Conservation (phyloP, 2,797 vertebrate species). For the Anolis apletophallus region DNA sequence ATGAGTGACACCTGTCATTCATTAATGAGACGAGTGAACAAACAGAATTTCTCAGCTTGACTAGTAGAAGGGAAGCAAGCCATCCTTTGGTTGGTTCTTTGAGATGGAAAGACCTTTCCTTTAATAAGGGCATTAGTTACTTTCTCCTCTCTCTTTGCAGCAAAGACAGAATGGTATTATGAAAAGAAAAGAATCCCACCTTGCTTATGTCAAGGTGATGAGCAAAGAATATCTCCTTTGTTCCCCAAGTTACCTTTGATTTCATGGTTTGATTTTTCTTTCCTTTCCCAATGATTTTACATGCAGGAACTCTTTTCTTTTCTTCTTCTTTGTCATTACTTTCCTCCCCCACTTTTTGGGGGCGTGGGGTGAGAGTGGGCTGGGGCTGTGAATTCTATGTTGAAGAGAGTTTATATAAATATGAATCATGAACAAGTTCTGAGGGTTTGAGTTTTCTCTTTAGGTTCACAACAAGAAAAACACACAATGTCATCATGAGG, state of each 20-base stretch:
- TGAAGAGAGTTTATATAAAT: accelerated
- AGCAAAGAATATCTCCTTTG: neutral
- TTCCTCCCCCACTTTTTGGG: neutral
- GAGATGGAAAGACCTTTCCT: neutral
- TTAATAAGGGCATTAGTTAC: neutral
- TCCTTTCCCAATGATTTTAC: neutral
- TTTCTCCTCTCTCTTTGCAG: neutral
- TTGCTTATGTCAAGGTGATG: neutral
- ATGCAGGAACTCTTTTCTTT: neutral
- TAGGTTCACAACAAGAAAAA: neutral
- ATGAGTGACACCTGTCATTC: conserved; percentile 28
- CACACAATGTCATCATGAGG: neutral
- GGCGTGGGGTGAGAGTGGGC: too few species aligned
- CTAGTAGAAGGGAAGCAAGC: neutral
- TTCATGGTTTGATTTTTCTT: neutral
- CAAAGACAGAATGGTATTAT: neutral
- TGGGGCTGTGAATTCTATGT: accelerated
- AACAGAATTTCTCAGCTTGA: conserved; percentile 3
- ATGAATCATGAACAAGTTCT: neutral
- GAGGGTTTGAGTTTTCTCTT: neutral
- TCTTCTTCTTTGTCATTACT: too few species aligned
- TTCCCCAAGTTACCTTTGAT: conserved; percentile 12
- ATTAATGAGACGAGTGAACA: neutral
- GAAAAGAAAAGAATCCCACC: neutral
- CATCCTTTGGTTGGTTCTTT: neutral